These are phyloP conservation scores for Parasteatoda lunata DNA, from an alignment of 2,888 invertebrate genomes.

Conservation along the genomic window DNA sequence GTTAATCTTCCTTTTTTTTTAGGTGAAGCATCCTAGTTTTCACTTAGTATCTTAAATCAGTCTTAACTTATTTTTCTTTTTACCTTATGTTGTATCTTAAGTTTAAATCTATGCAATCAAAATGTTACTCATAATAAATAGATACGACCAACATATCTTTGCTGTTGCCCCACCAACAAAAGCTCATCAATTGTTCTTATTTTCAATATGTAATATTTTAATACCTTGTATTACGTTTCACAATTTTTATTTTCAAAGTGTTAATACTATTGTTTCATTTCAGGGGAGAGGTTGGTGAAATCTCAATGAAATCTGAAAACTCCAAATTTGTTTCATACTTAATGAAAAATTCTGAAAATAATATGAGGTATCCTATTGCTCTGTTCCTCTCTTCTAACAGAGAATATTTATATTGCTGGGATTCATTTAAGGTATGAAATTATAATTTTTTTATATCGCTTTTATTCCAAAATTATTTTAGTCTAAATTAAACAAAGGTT, in stretches of 20 bases:
- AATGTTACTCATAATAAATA: no score
- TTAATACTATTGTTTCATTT: neutral
- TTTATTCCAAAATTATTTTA: neutral
- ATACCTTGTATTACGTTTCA: neutral
- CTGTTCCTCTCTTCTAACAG: neutral
- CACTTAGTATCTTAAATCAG: no score
- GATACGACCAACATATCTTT: no score
- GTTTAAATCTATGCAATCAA: no score
- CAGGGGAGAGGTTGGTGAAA: slow-evolving; percentile 36
- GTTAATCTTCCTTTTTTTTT: no score
- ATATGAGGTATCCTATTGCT: neutral
- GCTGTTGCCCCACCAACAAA: no score
- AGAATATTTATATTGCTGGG: slow-evolving; percentile 9
- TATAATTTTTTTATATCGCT: neutral
- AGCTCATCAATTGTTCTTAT: no score
- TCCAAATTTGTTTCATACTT: slow-evolving; percentile 21
- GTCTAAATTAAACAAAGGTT: no score
- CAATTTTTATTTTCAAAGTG: neutral
- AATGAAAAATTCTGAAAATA: neutral
- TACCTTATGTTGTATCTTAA: no score
- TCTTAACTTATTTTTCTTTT: no score
- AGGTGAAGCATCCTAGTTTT: no score
- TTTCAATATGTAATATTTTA: no score
- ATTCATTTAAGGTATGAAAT: slow-evolving; percentile 17
- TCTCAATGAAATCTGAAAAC: slow-evolving; percentile 8